These are phyloP conservation scores for Sycobia sp. DNA, from an alignment of 1,140 invertebrate species.

Conservation along the genomic window DNA sequence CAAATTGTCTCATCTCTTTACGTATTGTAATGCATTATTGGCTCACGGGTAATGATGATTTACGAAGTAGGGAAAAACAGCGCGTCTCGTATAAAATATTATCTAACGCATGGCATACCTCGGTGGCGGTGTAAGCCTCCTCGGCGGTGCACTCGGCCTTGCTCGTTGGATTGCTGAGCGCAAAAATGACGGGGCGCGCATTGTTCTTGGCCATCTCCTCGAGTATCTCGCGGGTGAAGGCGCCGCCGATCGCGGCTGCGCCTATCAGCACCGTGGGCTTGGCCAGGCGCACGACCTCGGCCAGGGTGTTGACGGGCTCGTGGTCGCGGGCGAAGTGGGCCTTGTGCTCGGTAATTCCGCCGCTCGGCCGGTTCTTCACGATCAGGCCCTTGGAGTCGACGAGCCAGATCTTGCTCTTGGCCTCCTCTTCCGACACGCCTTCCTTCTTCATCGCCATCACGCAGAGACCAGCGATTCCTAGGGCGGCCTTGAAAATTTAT, in stretches of 20 bases:
- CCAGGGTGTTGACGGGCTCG: conserved; percentile 71
- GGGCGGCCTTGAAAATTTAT: conserved; percentile 69
- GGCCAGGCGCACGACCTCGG: conserved; percentile 76
- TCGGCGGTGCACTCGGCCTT: conserved; percentile 98
- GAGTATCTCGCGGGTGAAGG: conserved; percentile 86
- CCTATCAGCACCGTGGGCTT: conserved; percentile 89
- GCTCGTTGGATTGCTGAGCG: conserved; percentile 93
- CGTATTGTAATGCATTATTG: too few relatives aligned
- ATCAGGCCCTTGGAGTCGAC: conserved; percentile 78
- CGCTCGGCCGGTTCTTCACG: conserved; percentile 76
- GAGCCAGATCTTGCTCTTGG: conserved; percentile 75
- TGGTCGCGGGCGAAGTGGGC: conserved; percentile 75
- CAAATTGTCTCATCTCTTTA: too few relatives aligned
- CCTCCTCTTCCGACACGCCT: conserved; percentile 74
- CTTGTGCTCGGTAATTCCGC: conserved; percentile 79
- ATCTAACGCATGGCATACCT: too few relatives aligned
- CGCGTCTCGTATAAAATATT: too few relatives aligned
- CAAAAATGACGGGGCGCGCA: conserved; percentile 86
- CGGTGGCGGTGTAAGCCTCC: conserved; percentile 83
- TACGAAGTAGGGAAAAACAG: too few relatives aligned
- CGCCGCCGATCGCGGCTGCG: conserved; percentile 80
- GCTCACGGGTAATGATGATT: too few relatives aligned
- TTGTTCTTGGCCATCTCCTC: conserved; percentile 80
- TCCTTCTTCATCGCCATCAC: conserved; percentile 86
- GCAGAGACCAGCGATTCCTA: conserved; percentile 87